phyloP scores from a whole-genome alignment of 2,888 invertebrate genomes.

The Melieria omissa region DNA sequence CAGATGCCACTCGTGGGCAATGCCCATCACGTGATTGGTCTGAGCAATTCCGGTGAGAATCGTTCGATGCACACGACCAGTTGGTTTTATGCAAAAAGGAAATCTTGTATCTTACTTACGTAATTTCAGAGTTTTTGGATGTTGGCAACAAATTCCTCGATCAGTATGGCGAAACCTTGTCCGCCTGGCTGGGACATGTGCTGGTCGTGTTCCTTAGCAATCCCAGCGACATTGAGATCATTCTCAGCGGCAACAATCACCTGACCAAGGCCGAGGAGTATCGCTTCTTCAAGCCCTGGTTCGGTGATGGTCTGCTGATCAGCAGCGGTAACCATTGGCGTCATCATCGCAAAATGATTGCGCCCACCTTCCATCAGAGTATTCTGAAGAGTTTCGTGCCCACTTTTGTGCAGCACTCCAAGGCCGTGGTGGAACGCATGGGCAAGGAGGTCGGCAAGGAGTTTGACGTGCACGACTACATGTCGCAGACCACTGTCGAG shows the following conservation, averaged over 20 bases:
- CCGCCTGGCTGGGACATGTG: slow-evolving; percentile 78
- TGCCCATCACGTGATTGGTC: slow-evolving; percentile 73
- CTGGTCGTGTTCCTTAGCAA: slow-evolving; percentile 76
- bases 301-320: slow-evolving; percentile 81
- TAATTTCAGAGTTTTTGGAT: slow-evolving; percentile 50
- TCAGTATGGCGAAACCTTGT: slow-evolving; percentile 75
- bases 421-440: slow-evolving; percentile 75
- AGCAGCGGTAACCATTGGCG: slow-evolving; percentile 84
- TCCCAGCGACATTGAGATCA: slow-evolving; percentile 78
- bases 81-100: background rate
- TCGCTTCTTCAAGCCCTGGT: slow-evolving; percentile 82
- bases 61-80: too few species aligned
- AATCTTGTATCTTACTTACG: background rate
- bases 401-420: slow-evolving; percentile 81
- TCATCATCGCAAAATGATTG: slow-evolving; percentile 83
- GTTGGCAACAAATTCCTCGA: slow-evolving; percentile 52
- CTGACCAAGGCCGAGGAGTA: slow-evolving; percentile 81
- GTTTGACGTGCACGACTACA: slow-evolving; percentile 82
- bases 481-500: slow-evolving; percentile 83
- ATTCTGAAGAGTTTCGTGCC: slow-evolving; percentile 83
- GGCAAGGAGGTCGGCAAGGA: slow-evolving; percentile 73
- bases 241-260: slow-evolving; percentile 79
- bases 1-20: slow-evolving; percentile 77
- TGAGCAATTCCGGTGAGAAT: slow-evolving; percentile 72
- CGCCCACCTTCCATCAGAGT: slow-evolving; percentile 86